Base-by-base conservation (phyloP, 2,113 vertebrate species). In the Thermophis baileyi region DNA sequence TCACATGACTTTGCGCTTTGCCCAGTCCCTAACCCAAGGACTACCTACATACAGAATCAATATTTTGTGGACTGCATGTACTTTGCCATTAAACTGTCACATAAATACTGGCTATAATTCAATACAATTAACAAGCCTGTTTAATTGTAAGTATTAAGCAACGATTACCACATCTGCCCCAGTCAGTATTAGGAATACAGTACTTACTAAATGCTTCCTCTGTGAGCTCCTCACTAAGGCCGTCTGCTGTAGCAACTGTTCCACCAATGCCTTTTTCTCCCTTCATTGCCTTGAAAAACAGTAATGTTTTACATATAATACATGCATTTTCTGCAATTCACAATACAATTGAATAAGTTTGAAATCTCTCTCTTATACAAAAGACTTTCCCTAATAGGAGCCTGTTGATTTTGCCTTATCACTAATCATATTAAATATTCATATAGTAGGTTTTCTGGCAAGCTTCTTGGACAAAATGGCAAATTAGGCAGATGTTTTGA, bases 181-280 rank as follows among this genome's bases (percentile, higher is more conserved):
- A 49, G 18, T 27, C 54, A 47, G 30, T 89, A 25, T 53, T 54
- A 89, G 40, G 25, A 25, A 87, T 87, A 97, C 99, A 25, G 51
- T 87, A 97, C 99, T 99, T 97, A 99, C 99, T 98, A 96, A 99
- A 99, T 93, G 98, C 98, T 90, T 99, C 99, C 0, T 99, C 99
- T 86, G 99, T 98, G 51, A 99, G 98, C 47, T 99, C 99, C 87
- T 99, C 99, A 12, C 98, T 98, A 46, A 99, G 98, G 46, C 98
- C 97, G 0, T 99, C 99, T 54, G 97, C 97, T 85, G 98, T 96
- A 1, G 98, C 94, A 93, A 99, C 99, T 3, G 98, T 96, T 22
- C 98, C 97, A 2, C 97, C 98, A 51, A 99, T 99, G n/a, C 99
- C 99, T 91, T 99, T 99, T 97, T 99, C 99, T 74, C 99, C 99